Evolutionary conservation across 1,140 invertebrate species (phyloP), one percentile per base, ranked within the genome.

Genomic region (Hyles euphorbiae): DNA sequence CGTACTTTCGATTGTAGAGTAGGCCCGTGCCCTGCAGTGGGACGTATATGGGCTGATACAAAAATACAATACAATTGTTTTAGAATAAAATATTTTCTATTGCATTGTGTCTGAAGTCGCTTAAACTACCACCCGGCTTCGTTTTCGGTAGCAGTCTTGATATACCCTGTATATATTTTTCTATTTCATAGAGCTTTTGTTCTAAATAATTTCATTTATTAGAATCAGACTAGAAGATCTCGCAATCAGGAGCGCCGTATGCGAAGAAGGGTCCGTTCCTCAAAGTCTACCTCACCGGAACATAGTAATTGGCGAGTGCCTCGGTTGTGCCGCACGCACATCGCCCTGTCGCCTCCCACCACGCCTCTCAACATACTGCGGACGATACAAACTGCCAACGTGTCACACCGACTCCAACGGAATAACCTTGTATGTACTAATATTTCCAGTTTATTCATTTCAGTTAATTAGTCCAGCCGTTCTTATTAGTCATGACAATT

Each of bases 321-420:
- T 5, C 70, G 70, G 11, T 56, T 65, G 5, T 75, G 70, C 46
- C 65, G 61, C 11, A 67, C 65, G 9, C 63, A 59, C 43, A 50
- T 46, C 48, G 4, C 34, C 22, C 50, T 60, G 56, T 34, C 9
- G 43, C 10, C 56, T 34, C 11, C 32, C 40, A 49, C 43, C 45
- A 34, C 46, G 5, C 43, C 33, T 36, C 34, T 11, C 10, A 47
- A 0, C 34, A 9, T n/a, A 34, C 22, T 33, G 33, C 32, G 34
- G 11, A 11, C n/a, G 33, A 11, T 32, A 54, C 36, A 8, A 22
- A 3, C 51, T 36, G 34, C 7, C 34, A 45, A 5, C 8, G 22
- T 22, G 22, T 22, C 22, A 2, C 12, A 8, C 12, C 44, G 34
- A n/a, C 54, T 5, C 12, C 55, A 6, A 44, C 3, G 22, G 10